Evolutionary conservation across 2,888 invertebrate species (phyloP), one percentile per base, ranked within the genome.

Genomic region (Morinoia aosen): DNA sequence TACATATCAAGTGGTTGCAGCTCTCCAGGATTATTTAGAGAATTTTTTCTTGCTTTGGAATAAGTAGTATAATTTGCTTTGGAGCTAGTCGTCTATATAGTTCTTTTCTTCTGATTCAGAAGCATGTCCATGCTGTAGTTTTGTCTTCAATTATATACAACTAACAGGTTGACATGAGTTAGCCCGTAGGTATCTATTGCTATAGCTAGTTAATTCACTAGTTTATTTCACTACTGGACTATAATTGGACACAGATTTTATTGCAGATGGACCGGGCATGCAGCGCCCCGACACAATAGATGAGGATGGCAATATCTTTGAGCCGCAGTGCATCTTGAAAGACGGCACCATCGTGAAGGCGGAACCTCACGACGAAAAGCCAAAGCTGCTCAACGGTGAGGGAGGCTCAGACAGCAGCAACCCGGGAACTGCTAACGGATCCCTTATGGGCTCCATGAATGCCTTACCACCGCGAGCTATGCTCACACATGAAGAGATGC

Each of bases 271-370:
- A 14, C 96, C 96, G 25, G 96, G 96, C 33, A 96, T 96, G 96
- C 96, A 96, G 95, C 94, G 96, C 14, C 96, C 96, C 0, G 96
- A 96, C 94, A 96, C 96, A n/a, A 96, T 96, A 16, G 96, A 96
- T 90, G 96, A 96, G 64, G 96, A 96, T 61, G 96, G 96, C 56
- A 96, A 96, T 64, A 96, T 96, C n/a, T 96, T 96, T 90, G 96
- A 96, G 58, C 96, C 96, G 8, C 96, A 96, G 95, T 96, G 96
- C 48, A 96, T 96, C 88, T 95, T 96, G 48, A 96, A 96, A 58
- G 96, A 96, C 58, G 96, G 96, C 19, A 96, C 96, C 95, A 95
- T 96, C 33, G 96, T 96, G 11, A 96, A 96, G 91, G 95, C 95
- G 16, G 96, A 96, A 90, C 96, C 96, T 56, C 58, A 93, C 7